phyloP scores from a whole-genome alignment of 2,888 invertebrate genomes.

The Archips xylosteana region DNA sequence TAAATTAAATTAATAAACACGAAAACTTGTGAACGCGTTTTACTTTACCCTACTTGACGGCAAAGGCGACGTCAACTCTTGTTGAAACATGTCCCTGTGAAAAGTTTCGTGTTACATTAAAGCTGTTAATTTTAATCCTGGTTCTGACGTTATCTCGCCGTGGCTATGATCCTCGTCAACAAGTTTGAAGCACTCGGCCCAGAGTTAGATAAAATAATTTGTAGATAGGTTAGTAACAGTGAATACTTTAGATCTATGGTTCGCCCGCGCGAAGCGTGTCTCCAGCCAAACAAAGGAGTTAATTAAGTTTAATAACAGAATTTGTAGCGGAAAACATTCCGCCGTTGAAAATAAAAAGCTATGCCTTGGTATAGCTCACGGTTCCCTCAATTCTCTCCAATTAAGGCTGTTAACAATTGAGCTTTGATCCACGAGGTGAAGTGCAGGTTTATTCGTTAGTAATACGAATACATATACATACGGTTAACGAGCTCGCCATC shows the following conservation, averaged over 20 bases:
- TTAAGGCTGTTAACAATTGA: slow-evolving; percentile 20
- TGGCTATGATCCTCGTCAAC: slow-evolving; percentile 8
- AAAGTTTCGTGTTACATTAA: slow-evolving; percentile 4
- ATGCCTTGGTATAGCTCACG: not conserved
- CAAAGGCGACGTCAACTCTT: slow-evolving; percentile 8
- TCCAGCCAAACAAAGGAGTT: not conserved
- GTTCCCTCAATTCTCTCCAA: slow-evolving; percentile 8
- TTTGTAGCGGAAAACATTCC: not conserved
- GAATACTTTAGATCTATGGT: not conserved
- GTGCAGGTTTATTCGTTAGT: slow-evolving; percentile 34
- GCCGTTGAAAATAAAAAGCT: not conserved
- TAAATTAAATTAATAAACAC: not conserved
- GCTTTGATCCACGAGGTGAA: slow-evolving; percentile 7
- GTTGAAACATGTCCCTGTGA: slow-evolving; percentile 1
- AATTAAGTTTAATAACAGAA: not conserved
- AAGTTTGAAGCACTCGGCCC: slow-evolving; percentile 16
- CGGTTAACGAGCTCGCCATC: slow-evolving; percentile 28
- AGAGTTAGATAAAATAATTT: slow-evolving; percentile 1
- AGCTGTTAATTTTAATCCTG: slow-evolving; percentile 5
- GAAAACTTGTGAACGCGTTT: not conserved
- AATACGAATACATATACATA: not conserved
- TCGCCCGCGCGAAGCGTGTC: not conserved
- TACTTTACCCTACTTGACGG: not conserved
- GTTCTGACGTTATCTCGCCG: slow-evolving; percentile 1
- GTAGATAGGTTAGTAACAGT: not conserved